phyloP scores from a whole-genome alignment of 1,140 invertebrate genomes.

The Anastatus disparis region DNA sequence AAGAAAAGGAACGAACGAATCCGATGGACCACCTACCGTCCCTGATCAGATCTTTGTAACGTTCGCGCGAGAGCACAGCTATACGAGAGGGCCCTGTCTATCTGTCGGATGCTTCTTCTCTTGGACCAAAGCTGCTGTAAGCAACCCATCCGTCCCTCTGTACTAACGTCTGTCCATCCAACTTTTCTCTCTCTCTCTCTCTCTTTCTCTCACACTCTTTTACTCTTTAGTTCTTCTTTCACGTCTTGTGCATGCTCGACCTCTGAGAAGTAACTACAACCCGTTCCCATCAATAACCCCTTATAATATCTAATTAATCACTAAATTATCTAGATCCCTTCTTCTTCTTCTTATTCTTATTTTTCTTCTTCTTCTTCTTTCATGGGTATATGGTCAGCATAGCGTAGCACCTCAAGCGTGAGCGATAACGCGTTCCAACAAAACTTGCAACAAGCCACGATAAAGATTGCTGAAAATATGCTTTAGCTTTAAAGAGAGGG shows the following conservation, averaged over 20 bases:
- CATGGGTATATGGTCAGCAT: no score
- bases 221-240: no score
- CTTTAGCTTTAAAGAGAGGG: neutral
- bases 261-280: no score
- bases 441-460: neutral
- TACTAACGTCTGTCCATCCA: slow-evolving; percentile 17
- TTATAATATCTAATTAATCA: slow-evolving; percentile 68
- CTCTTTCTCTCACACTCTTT: neutral
- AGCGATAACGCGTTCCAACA: slow-evolving; percentile 22
- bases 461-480: slow-evolving; percentile 24
- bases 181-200: neutral
- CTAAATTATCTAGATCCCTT: slow-evolving; percentile 63
- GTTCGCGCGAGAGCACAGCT: slow-evolving; percentile 53
- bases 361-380: no score
- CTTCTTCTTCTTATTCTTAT: no score
- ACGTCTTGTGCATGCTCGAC: no score
- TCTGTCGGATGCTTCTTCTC: slow-evolving; percentile 42
- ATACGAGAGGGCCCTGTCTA: neutral
- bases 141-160: slow-evolving; percentile 43
- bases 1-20: slow-evolving; percentile 30
- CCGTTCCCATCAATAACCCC: slow-evolving; percentile 62
- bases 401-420: slow-evolving; percentile 19
- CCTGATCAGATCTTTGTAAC: slow-evolving; percentile 64
- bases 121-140: no score
- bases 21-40: slow-evolving; percentile 66